Conservation (phyloP, 2,797 vertebrate genomes). For the Babyrousa celebensis region DNA sequence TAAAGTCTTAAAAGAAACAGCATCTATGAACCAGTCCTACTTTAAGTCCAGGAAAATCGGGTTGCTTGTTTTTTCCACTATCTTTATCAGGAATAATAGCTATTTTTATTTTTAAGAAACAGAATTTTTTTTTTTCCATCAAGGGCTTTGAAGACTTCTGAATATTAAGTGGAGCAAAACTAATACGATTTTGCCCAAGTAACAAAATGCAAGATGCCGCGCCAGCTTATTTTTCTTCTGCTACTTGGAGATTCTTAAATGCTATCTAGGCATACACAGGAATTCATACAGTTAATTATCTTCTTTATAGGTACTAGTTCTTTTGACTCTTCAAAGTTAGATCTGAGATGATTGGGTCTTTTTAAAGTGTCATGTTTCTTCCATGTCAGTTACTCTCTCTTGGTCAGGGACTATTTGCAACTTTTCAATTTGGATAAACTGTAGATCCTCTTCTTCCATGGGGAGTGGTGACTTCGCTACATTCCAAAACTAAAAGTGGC, state of each 20-base stretch:
- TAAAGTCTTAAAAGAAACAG: conserved; percentile 43
- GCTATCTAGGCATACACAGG: neutral
- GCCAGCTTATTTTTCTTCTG: neutral
- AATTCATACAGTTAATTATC: conserved; percentile 36
- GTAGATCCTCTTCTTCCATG: conserved; percentile 76
- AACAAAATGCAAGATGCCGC: neutral
- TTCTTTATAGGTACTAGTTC: conserved; percentile 70
- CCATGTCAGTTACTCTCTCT: conserved; percentile 24
- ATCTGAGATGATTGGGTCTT: conserved; percentile 2
- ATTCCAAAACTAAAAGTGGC: conserved; percentile 63
- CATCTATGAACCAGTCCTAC: conserved; percentile 23
- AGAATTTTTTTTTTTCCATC: conserved; percentile 50
- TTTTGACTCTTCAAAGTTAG: conserved; percentile 71
- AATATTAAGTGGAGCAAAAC: conserved; percentile 48
- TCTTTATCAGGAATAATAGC: conserved; percentile 62
- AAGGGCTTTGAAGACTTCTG: conserved; percentile 64
- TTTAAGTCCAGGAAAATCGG: conserved; percentile 60
- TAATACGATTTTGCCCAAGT: conserved; percentile 39
- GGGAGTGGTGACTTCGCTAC: conserved; percentile 52
- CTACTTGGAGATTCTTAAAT: neutral
- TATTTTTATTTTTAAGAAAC: conserved; percentile 68
- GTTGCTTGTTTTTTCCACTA: conserved; percentile 55
- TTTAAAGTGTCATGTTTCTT: conserved; percentile 47
- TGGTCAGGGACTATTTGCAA: conserved; percentile 33
- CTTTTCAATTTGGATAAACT: conserved; percentile 67